Conservation (phyloP, 2,113 vertebrate genomes). For the Coturnix japonica region DNA sequence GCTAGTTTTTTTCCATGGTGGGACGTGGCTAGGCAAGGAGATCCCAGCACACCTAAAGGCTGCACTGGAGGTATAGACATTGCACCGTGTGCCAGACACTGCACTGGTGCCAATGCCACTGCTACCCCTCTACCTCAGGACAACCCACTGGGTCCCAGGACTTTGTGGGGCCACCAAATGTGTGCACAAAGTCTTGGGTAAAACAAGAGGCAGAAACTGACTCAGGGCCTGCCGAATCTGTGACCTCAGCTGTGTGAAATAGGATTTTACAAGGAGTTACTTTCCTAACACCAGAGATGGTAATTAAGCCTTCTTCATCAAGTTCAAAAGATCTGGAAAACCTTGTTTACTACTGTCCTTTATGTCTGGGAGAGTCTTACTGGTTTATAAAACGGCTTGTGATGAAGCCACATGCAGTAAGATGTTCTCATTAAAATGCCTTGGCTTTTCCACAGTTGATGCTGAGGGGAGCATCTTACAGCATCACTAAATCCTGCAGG, state of each 20-base stretch:
- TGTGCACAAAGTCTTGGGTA: background rate
- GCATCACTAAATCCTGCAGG: background rate
- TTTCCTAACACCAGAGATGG: background rate
- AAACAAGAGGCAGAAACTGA: background rate
- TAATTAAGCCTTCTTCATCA: background rate
- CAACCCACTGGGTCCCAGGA: background rate
- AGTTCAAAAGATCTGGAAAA: background rate
- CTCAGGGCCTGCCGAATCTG: background rate
- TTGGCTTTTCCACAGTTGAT: background rate
- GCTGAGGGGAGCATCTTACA: background rate
- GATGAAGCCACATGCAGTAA: background rate
- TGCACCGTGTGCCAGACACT: fast-evolving
- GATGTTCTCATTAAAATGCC: background rate
- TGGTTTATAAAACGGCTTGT: background rate
- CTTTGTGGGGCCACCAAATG: fast-evolving
- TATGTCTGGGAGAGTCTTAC: background rate
- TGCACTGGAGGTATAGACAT: background rate
- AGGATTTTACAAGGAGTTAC: background rate
- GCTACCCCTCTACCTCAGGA: background rate
- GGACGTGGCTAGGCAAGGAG: fast-evolving
- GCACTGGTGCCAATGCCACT: background rate
- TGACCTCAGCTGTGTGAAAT: background rate
- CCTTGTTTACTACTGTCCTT: background rate
- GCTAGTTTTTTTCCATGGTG: background rate
- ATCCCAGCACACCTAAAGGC: background rate